phyloP scores from a whole-genome alignment of 2,888 invertebrate genomes.

The Coelinius sp. region DNA sequence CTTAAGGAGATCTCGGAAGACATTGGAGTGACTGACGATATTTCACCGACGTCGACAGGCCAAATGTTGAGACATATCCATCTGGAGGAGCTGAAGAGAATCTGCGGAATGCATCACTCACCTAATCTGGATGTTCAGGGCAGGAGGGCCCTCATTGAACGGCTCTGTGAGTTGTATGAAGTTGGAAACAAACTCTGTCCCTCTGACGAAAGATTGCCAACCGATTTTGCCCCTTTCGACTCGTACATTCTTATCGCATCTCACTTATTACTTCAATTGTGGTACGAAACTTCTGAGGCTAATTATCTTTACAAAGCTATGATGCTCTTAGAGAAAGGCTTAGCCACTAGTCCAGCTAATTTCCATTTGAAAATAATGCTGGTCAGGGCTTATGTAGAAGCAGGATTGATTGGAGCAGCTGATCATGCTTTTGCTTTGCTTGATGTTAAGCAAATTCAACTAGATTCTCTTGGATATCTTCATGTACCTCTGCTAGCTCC shows the following conservation, averaged over 20 bases:
- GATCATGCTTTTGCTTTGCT: slow-evolving; percentile 70
- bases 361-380: slow-evolving; percentile 90
- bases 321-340: slow-evolving; percentile 61
- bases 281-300: slow-evolving; percentile 71
- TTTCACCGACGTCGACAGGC: slow-evolving; percentile 71
- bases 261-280: slow-evolving; percentile 77
- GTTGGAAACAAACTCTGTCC: slow-evolving; percentile 64
- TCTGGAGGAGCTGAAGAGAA: slow-evolving; percentile 81
- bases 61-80: slow-evolving; percentile 89
- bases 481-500: slow-evolving; percentile 83
- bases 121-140: slow-evolving; percentile 58
- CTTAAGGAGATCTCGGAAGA: slow-evolving; percentile 66
- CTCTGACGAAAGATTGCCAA: slow-evolving; percentile 74
- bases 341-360: slow-evolving; percentile 83
- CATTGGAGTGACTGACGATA: slow-evolving; percentile 63
- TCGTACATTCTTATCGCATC: slow-evolving; percentile 85
- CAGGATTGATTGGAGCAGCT: slow-evolving; percentile 65
- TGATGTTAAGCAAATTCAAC: slow-evolving; percentile 93
- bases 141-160: slow-evolving; percentile 57
- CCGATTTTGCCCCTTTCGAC: slow-evolving; percentile 84
- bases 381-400: slow-evolving; percentile 81
- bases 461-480: slow-evolving; percentile 91
- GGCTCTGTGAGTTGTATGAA: slow-evolving; percentile 62
- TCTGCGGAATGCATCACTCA: slow-evolving; percentile 78
- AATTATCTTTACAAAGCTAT: slow-evolving; percentile 67